Evolutionary conservation across 2,113 vertebrate genomes (phyloP).

Genomic region (Sciurus niger): DNA sequence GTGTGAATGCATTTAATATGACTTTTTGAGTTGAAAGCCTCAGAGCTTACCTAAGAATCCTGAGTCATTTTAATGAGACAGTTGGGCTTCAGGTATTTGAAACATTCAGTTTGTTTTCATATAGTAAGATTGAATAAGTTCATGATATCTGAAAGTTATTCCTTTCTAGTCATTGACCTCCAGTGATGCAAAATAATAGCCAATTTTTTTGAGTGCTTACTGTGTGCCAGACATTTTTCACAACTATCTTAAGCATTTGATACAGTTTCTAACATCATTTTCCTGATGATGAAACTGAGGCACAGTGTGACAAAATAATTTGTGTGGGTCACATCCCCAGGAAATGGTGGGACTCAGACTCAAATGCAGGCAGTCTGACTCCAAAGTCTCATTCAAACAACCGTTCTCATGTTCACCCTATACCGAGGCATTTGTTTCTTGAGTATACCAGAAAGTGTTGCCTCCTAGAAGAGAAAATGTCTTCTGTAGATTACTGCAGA

Average conservation of each 20-base stretch:
- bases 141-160: not conserved
- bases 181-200: conserved; percentile 2
- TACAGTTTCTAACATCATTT: not conserved
- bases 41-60: not conserved
- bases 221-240: not conserved
- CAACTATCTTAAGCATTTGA: not conserved
- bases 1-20: not conserved
- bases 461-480: not conserved
- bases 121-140: conserved; percentile 40
- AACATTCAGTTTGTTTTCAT: conserved; percentile 39
- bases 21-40: conserved; percentile 46
- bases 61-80: conserved; percentile 31
- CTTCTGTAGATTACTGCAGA: not conserved
- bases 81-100: not conserved
- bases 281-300: not conserved
- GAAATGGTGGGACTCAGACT: not conserved
- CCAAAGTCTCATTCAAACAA: not conserved
- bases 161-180: conserved; percentile 15
- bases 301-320: not conserved
- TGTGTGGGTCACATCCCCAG: not conserved
- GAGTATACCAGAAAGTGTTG: not conserved
- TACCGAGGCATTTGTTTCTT: not conserved
- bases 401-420: not conserved
- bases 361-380: not conserved
- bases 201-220: not conserved